Percentiles rank a stretch among this genome's conserved stretches.
phyloP scores from a whole-genome alignment of 2,113 vertebrate genomes.

The Diadophis punctatus region DNA sequence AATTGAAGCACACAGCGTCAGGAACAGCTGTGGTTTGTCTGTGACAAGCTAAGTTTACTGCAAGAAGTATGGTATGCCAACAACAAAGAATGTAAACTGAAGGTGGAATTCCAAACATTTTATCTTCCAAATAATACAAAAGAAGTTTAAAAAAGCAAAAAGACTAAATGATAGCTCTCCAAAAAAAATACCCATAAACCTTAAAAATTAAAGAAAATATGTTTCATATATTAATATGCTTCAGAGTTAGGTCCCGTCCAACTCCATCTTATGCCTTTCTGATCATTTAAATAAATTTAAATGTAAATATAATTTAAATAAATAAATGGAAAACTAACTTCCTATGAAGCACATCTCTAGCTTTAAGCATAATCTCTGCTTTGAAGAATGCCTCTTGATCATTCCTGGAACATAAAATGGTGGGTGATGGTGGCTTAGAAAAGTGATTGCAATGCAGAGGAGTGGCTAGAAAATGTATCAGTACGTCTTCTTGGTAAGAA shows the following conservation, averaged over 20 bases:
- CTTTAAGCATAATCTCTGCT: neutral
- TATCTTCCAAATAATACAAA: neutral
- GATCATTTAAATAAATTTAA: neutral
- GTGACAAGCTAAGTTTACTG: neutral
- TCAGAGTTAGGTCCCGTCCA: neutral
- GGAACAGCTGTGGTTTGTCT: neutral
- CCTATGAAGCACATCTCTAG: neutral
- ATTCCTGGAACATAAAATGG: neutral
- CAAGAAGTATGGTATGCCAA: neutral
- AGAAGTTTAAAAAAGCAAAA: neutral
- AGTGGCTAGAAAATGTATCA: neutral
- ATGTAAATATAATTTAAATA: neutral
- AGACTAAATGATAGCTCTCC: neutral
- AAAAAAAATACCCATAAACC: neutral
- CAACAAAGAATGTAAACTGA: neutral
- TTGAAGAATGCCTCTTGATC: neutral
- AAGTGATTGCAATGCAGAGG: neutral
- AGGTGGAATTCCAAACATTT: neutral
- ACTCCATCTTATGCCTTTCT: neutral
- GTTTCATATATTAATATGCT: neutral
- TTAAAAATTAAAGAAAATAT: neutral
- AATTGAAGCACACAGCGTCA: neutral
- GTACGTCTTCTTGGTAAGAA: neutral
- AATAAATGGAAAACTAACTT: neutral
- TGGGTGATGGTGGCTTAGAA: neutral